Conservation (phyloP, 2,797 vertebrate genomes). For the Liparis tanakae region DNA sequence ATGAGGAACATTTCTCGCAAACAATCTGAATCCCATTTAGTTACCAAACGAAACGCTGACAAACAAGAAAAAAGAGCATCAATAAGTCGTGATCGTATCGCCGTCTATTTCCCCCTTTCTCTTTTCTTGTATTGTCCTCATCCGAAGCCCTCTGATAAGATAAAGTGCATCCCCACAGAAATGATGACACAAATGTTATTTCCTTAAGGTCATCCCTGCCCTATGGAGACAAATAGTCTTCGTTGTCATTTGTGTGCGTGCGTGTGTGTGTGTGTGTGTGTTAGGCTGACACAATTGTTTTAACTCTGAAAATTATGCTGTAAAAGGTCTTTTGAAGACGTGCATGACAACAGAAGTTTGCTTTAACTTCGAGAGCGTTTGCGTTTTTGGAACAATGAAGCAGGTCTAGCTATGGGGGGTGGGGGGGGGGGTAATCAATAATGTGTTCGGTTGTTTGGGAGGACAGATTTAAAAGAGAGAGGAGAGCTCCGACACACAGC, state of each 20-base stretch:
- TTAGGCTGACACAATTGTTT: conserved; percentile 41
- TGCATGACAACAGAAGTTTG: neutral
- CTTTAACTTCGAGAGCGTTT: conserved; percentile 21
- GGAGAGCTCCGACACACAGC: neutral
- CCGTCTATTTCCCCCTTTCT: conserved; percentile 37
- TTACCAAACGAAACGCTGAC: conserved; percentile 58
- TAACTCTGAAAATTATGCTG: conserved; percentile 6
- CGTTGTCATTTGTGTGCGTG: conserved; percentile 27
- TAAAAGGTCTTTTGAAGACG: conserved; percentile 20
- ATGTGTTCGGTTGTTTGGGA: conserved; percentile 18
- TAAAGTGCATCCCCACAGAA: conserved; percentile 58
- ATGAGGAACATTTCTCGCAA: conserved; percentile 17
- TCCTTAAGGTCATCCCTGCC: conserved; percentile 57
- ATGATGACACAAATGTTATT: conserved; percentile 66
- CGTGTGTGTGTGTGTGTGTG: neutral
- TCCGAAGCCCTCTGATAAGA: conserved; percentile 64
- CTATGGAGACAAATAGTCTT: conserved; percentile 40
- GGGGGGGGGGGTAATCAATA: conserved; percentile 44
- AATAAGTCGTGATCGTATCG: conserved; percentile 58
- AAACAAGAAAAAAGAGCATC: conserved; percentile 46
- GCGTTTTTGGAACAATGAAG: conserved; percentile 39
- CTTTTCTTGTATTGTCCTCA: conserved; percentile 57
- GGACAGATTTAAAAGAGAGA: conserved; percentile 45
- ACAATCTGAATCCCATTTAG: conserved; percentile 17
- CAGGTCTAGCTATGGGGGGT: conserved; percentile 1